Evolutionary conservation across 2,113 vertebrate species (phyloP).

Genomic region (Sitta europaea): DNA sequence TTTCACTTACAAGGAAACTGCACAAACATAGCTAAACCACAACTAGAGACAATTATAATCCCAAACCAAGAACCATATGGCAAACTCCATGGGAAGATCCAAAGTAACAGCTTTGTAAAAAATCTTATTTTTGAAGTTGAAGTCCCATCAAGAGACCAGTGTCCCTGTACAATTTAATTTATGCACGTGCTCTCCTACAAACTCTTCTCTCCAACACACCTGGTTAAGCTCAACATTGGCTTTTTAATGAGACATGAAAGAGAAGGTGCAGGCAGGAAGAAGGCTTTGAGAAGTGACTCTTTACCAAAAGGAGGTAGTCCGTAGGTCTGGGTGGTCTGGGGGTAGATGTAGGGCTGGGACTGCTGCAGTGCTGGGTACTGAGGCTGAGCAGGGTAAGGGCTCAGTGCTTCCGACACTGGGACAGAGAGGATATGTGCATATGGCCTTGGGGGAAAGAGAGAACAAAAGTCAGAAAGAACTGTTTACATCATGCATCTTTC

Average conservation of each 20-base stretch:
- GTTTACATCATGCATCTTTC: not conserved
- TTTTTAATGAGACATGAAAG: not conserved
- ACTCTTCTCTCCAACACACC: not conserved
- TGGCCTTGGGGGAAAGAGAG: constrained; percentile 68
- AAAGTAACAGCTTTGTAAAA: not conserved
- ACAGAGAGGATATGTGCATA: constrained; percentile 80
- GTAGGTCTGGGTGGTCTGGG: constrained; percentile 89
- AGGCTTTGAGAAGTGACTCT: constrained; percentile 19
- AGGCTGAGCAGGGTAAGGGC: constrained; percentile 84
- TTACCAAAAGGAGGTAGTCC: constrained; percentile 98
- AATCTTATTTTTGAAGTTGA: not conserved
- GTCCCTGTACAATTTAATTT: not conserved
- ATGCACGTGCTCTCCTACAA: not conserved
- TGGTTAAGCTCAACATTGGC: not conserved
- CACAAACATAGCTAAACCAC: not conserved
- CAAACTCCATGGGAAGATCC: not conserved
- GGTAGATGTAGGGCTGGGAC: constrained; percentile 88
- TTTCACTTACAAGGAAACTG: not conserved
- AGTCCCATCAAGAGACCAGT: not conserved
- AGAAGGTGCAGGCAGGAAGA: not conserved
- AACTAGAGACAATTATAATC: not conserved
- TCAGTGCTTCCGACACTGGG: constrained; percentile 81
- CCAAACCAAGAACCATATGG: not conserved
- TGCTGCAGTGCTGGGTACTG: constrained; percentile 87
- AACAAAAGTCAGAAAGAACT: not conserved